Evolutionary conservation across 2,113 vertebrate genomes (phyloP).

Genomic region (Tragelaphus scriptus): DNA sequence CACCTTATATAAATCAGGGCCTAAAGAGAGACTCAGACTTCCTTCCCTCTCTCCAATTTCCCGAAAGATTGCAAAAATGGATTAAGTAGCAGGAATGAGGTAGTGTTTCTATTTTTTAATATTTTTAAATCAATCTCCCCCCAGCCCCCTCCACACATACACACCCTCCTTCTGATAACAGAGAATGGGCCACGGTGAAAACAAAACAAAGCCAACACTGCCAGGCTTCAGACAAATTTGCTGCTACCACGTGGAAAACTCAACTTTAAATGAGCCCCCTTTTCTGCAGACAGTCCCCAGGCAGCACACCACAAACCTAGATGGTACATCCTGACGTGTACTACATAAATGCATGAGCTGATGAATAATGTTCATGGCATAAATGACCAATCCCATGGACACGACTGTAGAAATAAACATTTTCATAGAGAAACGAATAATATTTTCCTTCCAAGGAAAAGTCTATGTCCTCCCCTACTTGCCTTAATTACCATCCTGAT

Average conservation of each 20-base stretch:
- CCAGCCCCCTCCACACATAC: neutral
- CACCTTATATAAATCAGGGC: neutral
- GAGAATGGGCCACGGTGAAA: neutral
- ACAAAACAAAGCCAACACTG: neutral
- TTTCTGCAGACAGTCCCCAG: neutral
- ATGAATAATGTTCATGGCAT: neutral
- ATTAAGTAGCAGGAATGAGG: neutral
- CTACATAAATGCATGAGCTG: neutral
- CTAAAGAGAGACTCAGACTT: neutral
- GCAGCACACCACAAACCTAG: neutral
- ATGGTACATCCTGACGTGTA: neutral
- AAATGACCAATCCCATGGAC: neutral
- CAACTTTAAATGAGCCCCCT: neutral
- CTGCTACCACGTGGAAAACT: neutral
- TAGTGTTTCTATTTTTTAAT: neutral
- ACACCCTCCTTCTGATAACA: neutral
- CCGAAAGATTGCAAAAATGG: neutral
- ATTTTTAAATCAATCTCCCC: neutral
- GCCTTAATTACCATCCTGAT: neutral
- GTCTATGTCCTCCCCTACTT: neutral
- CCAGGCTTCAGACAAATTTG: neutral
- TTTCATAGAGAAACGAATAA: neutral
- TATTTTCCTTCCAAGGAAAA: constrained; percentile 5
- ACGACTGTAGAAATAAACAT: neutral
- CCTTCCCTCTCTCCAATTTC: neutral